These are phyloP conservation scores for Serranus cabrilla DNA, from an alignment of 2,797 vertebrate species.

Conservation along the genomic window DNA sequence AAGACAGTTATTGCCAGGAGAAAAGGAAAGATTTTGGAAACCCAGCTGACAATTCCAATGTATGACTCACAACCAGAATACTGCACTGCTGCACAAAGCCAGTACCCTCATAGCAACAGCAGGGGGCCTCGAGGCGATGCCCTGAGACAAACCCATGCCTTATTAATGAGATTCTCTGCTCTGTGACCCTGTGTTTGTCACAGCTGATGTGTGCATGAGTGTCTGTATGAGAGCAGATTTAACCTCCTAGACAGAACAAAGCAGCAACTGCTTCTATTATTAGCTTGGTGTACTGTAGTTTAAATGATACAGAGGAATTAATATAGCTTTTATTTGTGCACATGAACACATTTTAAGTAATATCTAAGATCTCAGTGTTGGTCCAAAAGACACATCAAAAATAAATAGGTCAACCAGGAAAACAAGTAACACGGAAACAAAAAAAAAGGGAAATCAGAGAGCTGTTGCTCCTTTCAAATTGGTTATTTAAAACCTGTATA, in stretches of 20 bases:
- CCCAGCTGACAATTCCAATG: not conserved
- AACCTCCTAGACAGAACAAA: constrained; percentile 51
- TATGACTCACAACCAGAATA: constrained; percentile 24
- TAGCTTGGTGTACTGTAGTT: not conserved
- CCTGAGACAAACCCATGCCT: constrained; percentile 58
- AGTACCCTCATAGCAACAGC: constrained; percentile 75
- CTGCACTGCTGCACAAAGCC: constrained; percentile 62
- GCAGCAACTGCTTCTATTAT: constrained; percentile 10
- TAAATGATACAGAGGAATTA: not conserved
- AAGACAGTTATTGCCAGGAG: not conserved
- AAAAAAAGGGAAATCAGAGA: not conserved
- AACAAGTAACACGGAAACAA: not conserved
- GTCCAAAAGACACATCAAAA: not conserved
- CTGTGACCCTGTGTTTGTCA: constrained; percentile 50
- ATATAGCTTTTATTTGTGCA: not conserved
- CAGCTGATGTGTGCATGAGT: constrained; percentile 42
- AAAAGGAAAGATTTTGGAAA: not conserved
- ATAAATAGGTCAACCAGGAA: not conserved
- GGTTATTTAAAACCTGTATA: not conserved
- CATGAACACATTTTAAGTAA: not conserved
- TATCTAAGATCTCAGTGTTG: not conserved
- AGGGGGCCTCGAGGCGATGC: constrained; percentile 83
- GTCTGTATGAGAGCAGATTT: constrained; percentile 30
- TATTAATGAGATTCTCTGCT: constrained; percentile 70
- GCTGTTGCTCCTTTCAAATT: not conserved